Evolutionary conservation across 2,797 vertebrate genomes (phyloP).

Genomic region (Acomys russatus): DNA sequence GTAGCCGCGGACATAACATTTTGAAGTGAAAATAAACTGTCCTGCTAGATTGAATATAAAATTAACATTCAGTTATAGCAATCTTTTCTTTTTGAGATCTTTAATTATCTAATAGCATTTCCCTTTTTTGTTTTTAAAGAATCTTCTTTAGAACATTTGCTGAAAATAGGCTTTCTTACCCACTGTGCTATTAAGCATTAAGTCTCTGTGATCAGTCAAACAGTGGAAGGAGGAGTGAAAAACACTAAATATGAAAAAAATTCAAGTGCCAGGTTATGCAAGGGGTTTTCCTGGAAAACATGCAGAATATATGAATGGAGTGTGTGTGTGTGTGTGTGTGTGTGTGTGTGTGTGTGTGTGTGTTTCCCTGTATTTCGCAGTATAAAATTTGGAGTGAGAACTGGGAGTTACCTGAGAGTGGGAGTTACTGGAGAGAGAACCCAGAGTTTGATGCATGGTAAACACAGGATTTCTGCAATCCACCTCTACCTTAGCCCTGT

Average conservation of each 20-base stretch:
- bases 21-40: constrained; percentile 65
- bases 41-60: constrained; percentile 69
- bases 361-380: not conserved
- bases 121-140: not conserved
- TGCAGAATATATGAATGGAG: not conserved
- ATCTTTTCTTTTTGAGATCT: constrained; percentile 19
- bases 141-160: constrained; percentile 30
- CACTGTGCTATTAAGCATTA: constrained; percentile 32
- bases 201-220: constrained; percentile 47
- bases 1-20: constrained; percentile 52
- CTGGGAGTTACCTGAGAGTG: not conserved
- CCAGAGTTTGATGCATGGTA: not conserved
- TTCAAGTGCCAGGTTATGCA: not conserved
- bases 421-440: not conserved
- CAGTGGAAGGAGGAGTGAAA: not conserved
- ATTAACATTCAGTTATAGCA: constrained; percentile 46
- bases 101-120: constrained; percentile 21
- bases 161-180: constrained; percentile 59
- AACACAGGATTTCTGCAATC: not conserved
- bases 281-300: constrained; percentile 8
- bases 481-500: not conserved
- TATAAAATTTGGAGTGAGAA: not conserved
- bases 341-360: not conserved
- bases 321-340: too few species aligned
- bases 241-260: constrained; percentile 46